Base-by-base conservation (phyloP, 1,140 invertebrate genomes). In the Drosophila prosaltans region DNA sequence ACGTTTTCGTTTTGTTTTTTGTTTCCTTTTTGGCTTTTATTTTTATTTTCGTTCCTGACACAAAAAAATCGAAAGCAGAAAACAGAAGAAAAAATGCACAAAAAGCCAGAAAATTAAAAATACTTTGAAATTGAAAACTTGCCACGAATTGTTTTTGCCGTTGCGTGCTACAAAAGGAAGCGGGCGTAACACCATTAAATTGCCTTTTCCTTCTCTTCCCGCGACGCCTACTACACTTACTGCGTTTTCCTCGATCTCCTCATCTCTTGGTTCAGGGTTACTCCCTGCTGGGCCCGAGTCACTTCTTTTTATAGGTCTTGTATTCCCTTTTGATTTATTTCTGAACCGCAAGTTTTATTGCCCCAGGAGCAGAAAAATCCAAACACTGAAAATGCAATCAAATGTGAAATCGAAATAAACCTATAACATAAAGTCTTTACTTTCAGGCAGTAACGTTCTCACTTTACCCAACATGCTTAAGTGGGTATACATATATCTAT, bases 51-150 rank as follows among this genome's bases (percentile, higher is more conserved):
- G 82, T 86, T 73, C 81, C 82, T 83, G 82, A 67, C 75, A 51
- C 45, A 51, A 74, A 74, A 70, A 81, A 88, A 80, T 83, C 7
- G 11, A 51, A 43, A n/a, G 6, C 82, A 80, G 84, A 80, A 83
- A 80, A 81, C 85, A 82, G 64, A 74, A 74, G 74, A 70, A 75
- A 81, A 81, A 88, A 84, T 89, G 84, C 80, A 21, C 45, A 51
- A 88, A 88, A 88, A 83, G 77, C 65, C 84, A 88, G 84, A 89
- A 88, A 88, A 88, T 88, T 88, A 88, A 88, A 88, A 88, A 88
- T 89, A 88, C 83, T 86, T 82, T 80, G 64, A 76, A 88, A 86
- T 88, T 82, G 74, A 86, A 86, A 76, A 66, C 63, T 76, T 76
- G 75, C 76, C 76, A 76, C 69, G 48, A 75, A 75, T 69, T 58